Evolutionary conservation across 2,113 vertebrate genomes (phyloP).

Genomic region (Ciconia stormi): DNA sequence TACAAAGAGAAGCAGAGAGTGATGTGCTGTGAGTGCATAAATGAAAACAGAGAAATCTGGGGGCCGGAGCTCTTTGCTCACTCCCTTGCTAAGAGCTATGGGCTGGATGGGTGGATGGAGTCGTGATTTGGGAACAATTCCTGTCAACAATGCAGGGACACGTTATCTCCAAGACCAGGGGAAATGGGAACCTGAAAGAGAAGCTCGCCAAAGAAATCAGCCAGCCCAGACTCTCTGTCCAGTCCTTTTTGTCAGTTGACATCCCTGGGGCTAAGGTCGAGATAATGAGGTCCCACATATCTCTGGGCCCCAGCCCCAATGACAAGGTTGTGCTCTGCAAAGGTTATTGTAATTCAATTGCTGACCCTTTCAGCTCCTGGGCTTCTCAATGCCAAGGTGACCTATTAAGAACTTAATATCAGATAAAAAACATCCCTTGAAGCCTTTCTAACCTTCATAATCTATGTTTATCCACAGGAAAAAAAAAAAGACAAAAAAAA

Average conservation of each 20-base stretch:
- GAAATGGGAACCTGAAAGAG: background rate
- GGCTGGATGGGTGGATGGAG: background rate
- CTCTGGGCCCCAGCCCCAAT: slow-evolving; percentile 38
- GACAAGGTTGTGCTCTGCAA: background rate
- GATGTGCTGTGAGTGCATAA: background rate
- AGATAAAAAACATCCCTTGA: slow-evolving; percentile 47
- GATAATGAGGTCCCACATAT: slow-evolving; percentile 33
- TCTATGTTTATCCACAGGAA: slow-evolving; percentile 49
- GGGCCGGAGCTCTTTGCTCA: background rate
- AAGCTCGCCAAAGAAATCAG: background rate
- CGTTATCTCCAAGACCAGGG: background rate
- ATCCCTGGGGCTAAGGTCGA: slow-evolving; percentile 7
- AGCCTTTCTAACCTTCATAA: slow-evolving; percentile 57
- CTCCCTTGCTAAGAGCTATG: background rate
- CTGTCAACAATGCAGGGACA: background rate
- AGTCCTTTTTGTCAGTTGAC: background rate
- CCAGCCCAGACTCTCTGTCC: background rate
- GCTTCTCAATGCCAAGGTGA: slow-evolving; percentile 57
- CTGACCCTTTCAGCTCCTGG: slow-evolving; percentile 33
- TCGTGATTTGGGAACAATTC: background rate
- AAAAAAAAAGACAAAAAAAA: background rate
- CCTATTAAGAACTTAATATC: slow-evolving; percentile 66
- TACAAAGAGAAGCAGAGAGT: background rate
- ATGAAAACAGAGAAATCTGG: background rate
- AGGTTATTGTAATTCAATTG: slow-evolving; percentile 62